Conservation (phyloP, 2,797 vertebrate species). For the Danio choprae region DNA sequence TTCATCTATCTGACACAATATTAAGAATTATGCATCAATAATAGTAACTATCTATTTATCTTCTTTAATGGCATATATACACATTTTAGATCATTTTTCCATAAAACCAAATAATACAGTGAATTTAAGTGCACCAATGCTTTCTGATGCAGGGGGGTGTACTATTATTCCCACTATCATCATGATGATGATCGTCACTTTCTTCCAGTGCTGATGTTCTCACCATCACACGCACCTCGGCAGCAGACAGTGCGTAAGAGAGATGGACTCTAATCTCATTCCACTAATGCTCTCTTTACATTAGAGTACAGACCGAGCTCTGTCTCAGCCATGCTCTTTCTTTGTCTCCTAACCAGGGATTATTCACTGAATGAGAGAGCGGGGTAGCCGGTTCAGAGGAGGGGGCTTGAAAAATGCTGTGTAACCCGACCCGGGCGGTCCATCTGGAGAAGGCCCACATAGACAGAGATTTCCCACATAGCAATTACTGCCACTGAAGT, state of each 20-base stretch:
- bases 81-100: neutral
- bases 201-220: conserved; percentile 62
- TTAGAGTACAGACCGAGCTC: conserved; percentile 72
- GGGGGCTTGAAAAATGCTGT: conserved; percentile 76
- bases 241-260: conserved; percentile 77
- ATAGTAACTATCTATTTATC: no score
- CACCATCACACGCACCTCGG: conserved; percentile 71
- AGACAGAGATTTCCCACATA: conserved; percentile 80
- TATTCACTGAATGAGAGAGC: conserved; percentile 57
- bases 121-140: neutral
- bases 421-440: conserved; percentile 79
- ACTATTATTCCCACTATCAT: neutral
- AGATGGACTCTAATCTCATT: conserved; percentile 76
- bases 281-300: conserved; percentile 78
- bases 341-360: conserved; percentile 56
- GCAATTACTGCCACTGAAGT: conserved; percentile 77
- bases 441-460: conserved; percentile 80
- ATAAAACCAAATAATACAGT: neutral
- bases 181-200: conserved; percentile 18
- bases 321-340: conserved; percentile 67
- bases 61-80: neutral
- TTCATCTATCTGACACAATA: neutral
- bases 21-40: neutral
- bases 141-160: neutral
- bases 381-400: conserved; percentile 64